Percentiles rank a stretch among this genome's conserved stretches.
These are phyloP conservation scores for Atrichornis clamosus DNA, from an alignment of 2,113 vertebrate species.

Conservation along the genomic window DNA sequence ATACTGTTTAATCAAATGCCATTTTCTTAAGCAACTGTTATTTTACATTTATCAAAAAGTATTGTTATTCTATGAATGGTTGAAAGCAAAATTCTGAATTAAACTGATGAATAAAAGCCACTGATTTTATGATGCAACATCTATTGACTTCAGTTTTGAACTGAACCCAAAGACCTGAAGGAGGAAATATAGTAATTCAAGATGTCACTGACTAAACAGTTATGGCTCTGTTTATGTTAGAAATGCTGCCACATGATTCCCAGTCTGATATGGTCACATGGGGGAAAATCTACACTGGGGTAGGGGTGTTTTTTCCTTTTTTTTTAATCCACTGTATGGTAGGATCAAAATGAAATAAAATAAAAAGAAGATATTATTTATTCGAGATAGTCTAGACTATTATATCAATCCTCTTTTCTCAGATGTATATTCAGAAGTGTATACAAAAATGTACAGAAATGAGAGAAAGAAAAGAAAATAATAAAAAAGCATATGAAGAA, in stretches of 20 bases:
- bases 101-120: not conserved
- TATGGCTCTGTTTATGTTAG: slow-evolving; percentile 23
- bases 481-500: not conserved
- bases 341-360: not conserved
- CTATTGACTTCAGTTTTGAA: not conserved
- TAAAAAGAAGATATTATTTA: not conserved
- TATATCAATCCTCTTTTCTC: not conserved
- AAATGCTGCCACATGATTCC: slow-evolving; percentile 1
- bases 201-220: slow-evolving; percentile 19
- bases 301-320: not conserved
- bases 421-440: not conserved
- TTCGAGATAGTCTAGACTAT: not conserved
- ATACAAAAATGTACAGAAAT: not conserved
- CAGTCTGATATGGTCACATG: not conserved
- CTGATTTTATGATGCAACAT: not conserved
- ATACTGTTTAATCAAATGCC: not conserved
- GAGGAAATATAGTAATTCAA: not conserved
- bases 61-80: not conserved
- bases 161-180: not conserved
- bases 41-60: not conserved
- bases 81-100: not conserved
- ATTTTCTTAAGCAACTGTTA: not conserved
- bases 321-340: not conserved
- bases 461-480: not conserved
- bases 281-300: not conserved